A percentile compares a stretch with the other conserved stretches of the same genome.
Evolutionary conservation across 2,113 vertebrate species (phyloP).

Genomic region (Xiphias gladius): DNA sequence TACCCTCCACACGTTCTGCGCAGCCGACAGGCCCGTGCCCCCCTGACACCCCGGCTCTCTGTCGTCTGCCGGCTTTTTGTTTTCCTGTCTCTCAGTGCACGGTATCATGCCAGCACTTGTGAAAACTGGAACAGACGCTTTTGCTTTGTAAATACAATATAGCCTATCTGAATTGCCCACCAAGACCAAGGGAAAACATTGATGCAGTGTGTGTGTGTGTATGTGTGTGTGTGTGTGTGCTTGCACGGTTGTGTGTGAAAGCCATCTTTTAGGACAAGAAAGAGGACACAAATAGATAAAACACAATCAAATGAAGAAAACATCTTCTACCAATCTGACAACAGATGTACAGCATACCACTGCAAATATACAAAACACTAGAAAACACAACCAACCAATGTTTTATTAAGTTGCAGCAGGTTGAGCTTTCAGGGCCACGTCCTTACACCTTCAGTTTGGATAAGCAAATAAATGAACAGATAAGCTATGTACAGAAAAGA

Average conservation of each 20-base stretch:
- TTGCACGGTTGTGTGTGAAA: background rate
- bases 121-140: conserved; percentile 28
- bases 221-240: background rate
- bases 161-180: background rate
- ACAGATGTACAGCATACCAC: no score
- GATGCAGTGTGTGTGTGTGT: background rate
- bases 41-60: conserved; percentile 7
- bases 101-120: conserved; percentile 12
- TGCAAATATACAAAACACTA: no score
- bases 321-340: no score
- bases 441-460: no score
- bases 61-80: conserved; percentile 42
- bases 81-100: conserved; percentile 26
- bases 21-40: conserved; percentile 47
- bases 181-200: background rate
- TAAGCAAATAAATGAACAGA: no score
- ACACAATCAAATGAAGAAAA: no score
- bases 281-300: background rate
- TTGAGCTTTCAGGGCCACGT: no score
- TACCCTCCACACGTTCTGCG: conserved; percentile 50
- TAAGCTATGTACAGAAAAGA: no score
- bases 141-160: conserved; percentile 15
- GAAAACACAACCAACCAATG: no score
- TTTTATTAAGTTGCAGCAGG: no score
- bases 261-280: conserved; percentile 37